Evolutionary conservation across 2,113 vertebrate genomes (phyloP).

Genomic region (Ploceus nigricollis): DNA sequence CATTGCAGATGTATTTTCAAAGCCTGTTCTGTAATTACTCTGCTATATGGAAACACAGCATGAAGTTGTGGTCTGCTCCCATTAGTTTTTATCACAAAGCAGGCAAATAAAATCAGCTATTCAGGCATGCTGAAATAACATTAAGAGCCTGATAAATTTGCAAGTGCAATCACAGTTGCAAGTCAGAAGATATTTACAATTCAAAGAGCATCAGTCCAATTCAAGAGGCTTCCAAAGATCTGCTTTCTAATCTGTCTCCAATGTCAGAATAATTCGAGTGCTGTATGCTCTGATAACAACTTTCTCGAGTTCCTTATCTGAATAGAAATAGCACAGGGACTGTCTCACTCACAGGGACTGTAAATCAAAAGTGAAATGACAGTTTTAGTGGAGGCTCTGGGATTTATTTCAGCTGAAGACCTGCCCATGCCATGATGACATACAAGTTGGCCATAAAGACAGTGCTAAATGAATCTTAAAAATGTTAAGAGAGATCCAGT

Average conservation of each 20-base stretch:
- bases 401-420: slow-evolving; percentile 2
- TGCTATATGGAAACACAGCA: background rate
- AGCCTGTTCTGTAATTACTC: background rate
- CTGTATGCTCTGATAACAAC: background rate
- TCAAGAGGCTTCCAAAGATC: background rate
- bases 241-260: background rate
- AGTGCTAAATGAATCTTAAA: background rate
- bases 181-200: background rate
- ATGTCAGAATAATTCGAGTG: background rate
- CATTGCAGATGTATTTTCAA: slow-evolving; percentile 26
- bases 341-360: background rate
- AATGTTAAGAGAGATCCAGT: background rate
- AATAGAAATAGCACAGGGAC: background rate
- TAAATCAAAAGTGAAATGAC: slow-evolving; percentile 16
- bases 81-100: slow-evolving; percentile 23
- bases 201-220: background rate
- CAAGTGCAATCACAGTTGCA: background rate
- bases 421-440: background rate
- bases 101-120: slow-evolving; percentile 20
- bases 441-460: background rate
- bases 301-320: background rate
- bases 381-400: background rate
- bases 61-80: background rate
- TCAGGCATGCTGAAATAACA: background rate
- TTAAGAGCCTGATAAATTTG: background rate